Conservation (phyloP, 2,888 invertebrate genomes). For the Chalcosyrphus nemorum region DNA sequence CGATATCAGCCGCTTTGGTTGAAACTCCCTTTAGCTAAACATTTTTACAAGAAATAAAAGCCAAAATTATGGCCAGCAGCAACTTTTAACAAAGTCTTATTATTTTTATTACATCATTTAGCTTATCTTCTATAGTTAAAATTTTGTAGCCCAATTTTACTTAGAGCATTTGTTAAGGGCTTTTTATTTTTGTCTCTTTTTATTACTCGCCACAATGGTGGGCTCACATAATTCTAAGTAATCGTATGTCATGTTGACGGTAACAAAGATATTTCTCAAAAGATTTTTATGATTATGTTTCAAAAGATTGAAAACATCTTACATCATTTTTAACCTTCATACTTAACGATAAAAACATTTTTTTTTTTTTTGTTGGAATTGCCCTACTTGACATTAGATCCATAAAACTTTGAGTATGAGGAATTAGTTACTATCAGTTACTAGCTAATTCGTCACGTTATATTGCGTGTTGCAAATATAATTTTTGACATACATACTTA, state of each 20-base stretch:
- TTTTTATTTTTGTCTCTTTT: not conserved
- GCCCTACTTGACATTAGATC: not conserved
- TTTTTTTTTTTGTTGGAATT: not conserved
- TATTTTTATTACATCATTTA: not conserved
- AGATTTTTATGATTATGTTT: not conserved
- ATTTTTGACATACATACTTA: not conserved
- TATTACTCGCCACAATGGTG: not conserved
- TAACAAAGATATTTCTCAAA: not conserved
- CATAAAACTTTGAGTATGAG: not conserved
- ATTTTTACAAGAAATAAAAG: too few relatives aligned
- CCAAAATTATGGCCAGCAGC: too few relatives aligned
- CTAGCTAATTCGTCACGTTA: not conserved
- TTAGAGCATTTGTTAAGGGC: not conserved
- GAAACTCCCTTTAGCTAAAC: too few relatives aligned
- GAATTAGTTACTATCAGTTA: not conserved
- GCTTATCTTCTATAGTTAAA: not conserved
- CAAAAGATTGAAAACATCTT: not conserved
- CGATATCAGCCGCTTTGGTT: too few relatives aligned
- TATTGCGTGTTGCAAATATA: not conserved
- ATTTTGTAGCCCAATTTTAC: not conserved
- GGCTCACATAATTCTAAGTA: not conserved
- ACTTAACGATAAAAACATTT: not conserved
- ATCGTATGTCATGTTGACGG: not conserved
- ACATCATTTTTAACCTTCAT: not conserved
- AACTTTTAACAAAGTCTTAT: not conserved